Base-by-base conservation (phyloP, 2,797 vertebrate genomes). In the Numenius phaeopus region DNA sequence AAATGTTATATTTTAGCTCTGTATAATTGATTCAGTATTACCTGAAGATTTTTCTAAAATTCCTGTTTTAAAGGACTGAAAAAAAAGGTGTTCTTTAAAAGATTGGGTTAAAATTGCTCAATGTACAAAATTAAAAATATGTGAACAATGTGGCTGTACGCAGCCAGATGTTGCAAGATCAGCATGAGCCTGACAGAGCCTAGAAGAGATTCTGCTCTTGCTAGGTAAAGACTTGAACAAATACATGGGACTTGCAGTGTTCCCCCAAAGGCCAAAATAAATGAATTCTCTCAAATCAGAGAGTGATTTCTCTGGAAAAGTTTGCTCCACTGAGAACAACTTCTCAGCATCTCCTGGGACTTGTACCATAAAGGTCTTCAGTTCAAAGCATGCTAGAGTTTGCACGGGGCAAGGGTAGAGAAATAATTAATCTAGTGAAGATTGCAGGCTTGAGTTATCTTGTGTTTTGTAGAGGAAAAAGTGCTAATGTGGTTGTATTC, bases 191-290 rank as follows among this genome's bases (percentile, higher is more conserved):
- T 86, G 72, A 62, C 76, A 81, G 72, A 87, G 87, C 93, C 94
- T 86, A 3, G 87, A 65, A 96, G 89, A 87, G 93, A 91, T 95
- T 91, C 85, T 91, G 46, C 73, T 86, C 80, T 89, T 0, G 0
- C 90, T 91, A 24, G 85, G 87, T 87, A 88, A 96, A 94, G 91
- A 81, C 83, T 95, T 95, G 83, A 94, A 90, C 95, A 96, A 96
- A 96, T 96, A 96, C 95, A 90, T 52, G 85, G 80, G 80, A 95
- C 91, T 96, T 88, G 83, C 84, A 90, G 87, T 95, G 83, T 94
- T 95, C 42, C 84, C 95, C 91, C 75, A 90, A 96, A 94, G 96
- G 95, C 89, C 83, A 86, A 92, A 94, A 94, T 42, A 97, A 97
- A 96, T 97, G 90, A 95, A 92, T 94, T 95, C 88, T 93, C 80